Percentiles rank a stretch among this genome's conserved stretches.
Evolutionary conservation across 35 echinoderm and acorn worm species (phyloP).

Genomic region (Nesometra sesokonis): DNA sequence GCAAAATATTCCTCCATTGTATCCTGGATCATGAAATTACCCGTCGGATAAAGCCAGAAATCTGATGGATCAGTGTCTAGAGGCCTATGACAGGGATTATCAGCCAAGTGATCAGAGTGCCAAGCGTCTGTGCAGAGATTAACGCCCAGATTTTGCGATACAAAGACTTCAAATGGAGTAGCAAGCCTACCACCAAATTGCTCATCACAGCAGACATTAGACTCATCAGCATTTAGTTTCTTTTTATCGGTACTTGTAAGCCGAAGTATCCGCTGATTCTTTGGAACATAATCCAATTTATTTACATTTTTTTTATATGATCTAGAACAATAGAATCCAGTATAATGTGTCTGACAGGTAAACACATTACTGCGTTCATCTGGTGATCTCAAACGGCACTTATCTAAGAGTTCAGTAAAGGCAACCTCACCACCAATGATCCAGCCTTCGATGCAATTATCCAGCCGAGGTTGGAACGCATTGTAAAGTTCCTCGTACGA

Average conservation of each 20-base stretch:
- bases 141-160: background rate
- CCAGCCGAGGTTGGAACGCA: background rate
- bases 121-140: too few species aligned
- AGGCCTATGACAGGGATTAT: too few species aligned
- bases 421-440: background rate
- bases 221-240: background rate
- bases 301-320: background rate
- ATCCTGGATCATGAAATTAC: too few species aligned
- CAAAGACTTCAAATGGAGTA: background rate
- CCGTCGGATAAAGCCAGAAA: too few species aligned
- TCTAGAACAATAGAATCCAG: background rate
- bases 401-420: background rate
- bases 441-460: background rate
- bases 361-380: too few species aligned
- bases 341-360: background rate
- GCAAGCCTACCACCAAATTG: background rate
- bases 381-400: background rate
- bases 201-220: background rate
- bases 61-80: too few species aligned
- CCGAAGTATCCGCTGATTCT: background rate
- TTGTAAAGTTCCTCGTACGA: background rate
- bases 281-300: background rate
- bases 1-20: too few species aligned
- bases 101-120: too few species aligned
- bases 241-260: background rate